These are phyloP conservation scores for Podarcis muralis DNA, from an alignment of 2,113 vertebrate genomes.

Conservation along the genomic window DNA sequence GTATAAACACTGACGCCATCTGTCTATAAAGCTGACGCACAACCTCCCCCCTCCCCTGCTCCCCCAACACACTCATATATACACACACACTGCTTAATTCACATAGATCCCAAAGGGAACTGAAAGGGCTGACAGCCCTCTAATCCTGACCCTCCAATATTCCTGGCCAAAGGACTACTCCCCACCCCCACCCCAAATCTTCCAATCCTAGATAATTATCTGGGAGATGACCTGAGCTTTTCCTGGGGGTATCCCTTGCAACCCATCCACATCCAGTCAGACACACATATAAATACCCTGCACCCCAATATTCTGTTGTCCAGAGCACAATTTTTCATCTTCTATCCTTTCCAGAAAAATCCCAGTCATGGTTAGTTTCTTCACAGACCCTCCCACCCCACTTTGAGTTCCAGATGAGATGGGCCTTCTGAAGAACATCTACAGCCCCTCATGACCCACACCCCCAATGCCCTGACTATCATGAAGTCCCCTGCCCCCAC, in stretches of 20 bases:
- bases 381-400: background rate
- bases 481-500: background rate
- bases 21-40: constrained; percentile 13
- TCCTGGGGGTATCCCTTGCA: background rate
- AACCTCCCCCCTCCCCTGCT: background rate
- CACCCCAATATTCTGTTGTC: background rate
- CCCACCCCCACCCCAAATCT: background rate
- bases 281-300: background rate
- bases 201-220: background rate
- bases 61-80: background rate
- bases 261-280: background rate
- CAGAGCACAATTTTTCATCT: background rate
- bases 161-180: background rate
- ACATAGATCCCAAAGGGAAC: background rate
- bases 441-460: background rate
- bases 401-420: background rate
- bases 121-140: background rate
- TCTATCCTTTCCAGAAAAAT: no score
- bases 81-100: background rate
- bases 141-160: background rate
- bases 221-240: background rate
- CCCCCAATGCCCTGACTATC: background rate
- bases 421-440: background rate
- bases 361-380: background rate
- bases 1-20: constrained; percentile 22